Evolutionary conservation across 1,140 invertebrate species (phyloP), one percentile per base, ranked within the genome.

Genomic region (Bombus confusus): DNA sequence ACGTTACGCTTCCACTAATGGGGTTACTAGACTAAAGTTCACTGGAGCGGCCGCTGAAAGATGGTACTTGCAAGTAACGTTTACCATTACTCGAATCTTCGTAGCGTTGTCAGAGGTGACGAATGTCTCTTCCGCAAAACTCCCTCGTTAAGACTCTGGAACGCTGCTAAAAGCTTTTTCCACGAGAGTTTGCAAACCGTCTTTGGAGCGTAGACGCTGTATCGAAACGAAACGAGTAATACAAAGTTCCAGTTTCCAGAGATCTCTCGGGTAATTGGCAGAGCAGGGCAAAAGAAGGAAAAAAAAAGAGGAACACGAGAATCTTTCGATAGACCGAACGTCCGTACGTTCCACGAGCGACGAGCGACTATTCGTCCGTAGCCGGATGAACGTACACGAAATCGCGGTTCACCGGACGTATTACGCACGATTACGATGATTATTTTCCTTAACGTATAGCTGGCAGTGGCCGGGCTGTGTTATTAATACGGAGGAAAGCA

Each of bases 401-500:
- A 88, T 86, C 78, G 77, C 88, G 47, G 47, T 59, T 85, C 57
- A 59, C 41, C 86, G 81, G 91, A 89, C 86, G 86, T 92, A 92
- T 91, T 92, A 91, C 91, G 91, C 89, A 89, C 87, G 88, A 92
- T 92, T 89, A 92, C 88, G 91, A 92, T 91, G 91, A 92, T 92
- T 92, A 92, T 91, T 92, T 90, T 90, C 86, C 84, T 90, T 83
- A 91, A 92, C 88, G 85, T 90, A 92, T 90, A 86, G 88, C 86
- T 86, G 83, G 84, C 88, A 84, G 87, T 90, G 87, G 89, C 83
- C 80, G 77, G 86, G 78, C 86, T 81, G 82, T 86, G 87, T 92
- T 93, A 92, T 93, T 92, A 92, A 91, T 93, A 91, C 87, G 86
- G 85, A 91, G 88, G 88, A 91, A 92, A 93, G 91, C 90, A 92